Evolutionary conservation across 1,140 invertebrate species (phyloP).

Genomic region (Meloidogyne chitwoodi): DNA sequence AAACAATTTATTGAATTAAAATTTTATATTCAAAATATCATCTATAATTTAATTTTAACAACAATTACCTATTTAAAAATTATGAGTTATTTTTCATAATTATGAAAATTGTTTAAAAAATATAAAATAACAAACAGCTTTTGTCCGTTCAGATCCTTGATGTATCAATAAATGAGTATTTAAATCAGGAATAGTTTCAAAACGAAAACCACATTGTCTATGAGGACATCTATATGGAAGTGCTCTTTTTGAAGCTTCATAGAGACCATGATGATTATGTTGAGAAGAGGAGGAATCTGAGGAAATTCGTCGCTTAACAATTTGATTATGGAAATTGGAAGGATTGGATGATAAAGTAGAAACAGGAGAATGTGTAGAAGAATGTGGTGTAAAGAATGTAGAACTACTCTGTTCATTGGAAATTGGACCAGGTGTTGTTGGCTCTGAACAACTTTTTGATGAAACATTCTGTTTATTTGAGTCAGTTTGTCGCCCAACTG

Average conservation of each 20-base stretch:
- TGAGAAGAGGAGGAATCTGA: constrained; percentile 2
- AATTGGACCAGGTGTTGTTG: background rate
- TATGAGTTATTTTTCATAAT: no score
- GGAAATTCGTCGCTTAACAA: background rate
- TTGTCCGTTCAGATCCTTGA: constrained; percentile 6
- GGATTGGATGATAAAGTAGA: background rate
- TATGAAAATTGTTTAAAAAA: no score
- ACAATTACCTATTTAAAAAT: no score
- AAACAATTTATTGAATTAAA: no score
- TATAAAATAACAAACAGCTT: constrained; percentile 27
- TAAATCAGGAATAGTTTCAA: constrained; percentile 22
- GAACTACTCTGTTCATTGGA: background rate
- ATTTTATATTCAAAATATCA: no score
- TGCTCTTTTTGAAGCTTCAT: background rate
- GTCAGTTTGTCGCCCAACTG: background rate
- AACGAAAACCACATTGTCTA: constrained; percentile 35
- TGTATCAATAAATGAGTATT: constrained; percentile 36
- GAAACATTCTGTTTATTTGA: background rate
- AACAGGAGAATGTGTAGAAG: background rate
- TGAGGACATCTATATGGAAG: constrained; percentile 31
- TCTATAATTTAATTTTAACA: no score
- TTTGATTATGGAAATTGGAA: background rate
- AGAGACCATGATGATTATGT: background rate
- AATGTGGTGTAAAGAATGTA: background rate
- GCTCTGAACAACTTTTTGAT: background rate